phyloP scores from a whole-genome alignment of 2,888 invertebrate genomes.

The Oeneis ivallda region DNA sequence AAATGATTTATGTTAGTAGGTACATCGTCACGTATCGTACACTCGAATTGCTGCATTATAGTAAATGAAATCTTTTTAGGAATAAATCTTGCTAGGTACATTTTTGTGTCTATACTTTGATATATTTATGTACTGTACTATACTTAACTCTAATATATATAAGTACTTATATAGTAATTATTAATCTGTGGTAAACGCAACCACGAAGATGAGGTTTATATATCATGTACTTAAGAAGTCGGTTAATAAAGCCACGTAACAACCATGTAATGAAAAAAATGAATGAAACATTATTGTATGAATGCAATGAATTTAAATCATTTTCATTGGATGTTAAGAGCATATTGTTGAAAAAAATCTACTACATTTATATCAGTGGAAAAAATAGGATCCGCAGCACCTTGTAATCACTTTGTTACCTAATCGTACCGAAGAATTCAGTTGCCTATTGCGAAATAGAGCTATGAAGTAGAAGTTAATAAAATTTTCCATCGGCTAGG shows the following conservation, averaged over 20 bases:
- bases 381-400: neutral
- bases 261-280: neutral
- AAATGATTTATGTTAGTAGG: constrained; percentile 13
- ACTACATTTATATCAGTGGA: too few relatives aligned
- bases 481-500: constrained; percentile 24
- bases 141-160: too few relatives aligned
- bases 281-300: neutral
- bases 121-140: neutral
- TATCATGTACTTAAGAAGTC: too few relatives aligned
- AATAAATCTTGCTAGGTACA: neutral
- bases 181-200: neutral
- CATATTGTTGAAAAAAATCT: neutral
- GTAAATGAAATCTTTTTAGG: neutral
- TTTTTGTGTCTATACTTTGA: neutral
- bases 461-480: constrained; percentile 13
- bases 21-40: constrained; percentile 1
- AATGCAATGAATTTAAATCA: too few relatives aligned
- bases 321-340: neutral
- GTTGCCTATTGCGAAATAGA: neutral
- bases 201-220: neutral
- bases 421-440: neutral
- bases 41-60: neutral
- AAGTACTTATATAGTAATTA: neutral
- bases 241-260: neutral
- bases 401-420: neutral